phyloP scores from a whole-genome alignment of 2,888 invertebrate genomes.

The Pemphredon lugubris region DNA sequence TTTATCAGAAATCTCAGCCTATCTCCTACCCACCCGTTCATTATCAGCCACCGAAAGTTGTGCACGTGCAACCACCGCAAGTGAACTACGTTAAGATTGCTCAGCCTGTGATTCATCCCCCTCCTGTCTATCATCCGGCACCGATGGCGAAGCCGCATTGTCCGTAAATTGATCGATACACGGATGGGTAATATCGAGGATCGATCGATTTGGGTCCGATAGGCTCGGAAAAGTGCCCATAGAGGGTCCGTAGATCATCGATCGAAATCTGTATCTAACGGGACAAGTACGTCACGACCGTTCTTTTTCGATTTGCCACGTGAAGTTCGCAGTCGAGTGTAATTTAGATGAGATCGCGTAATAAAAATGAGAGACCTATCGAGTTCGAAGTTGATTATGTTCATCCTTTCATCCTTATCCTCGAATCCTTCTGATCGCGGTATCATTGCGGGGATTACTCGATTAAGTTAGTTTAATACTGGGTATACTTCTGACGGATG shows the following conservation, averaged over 20 bases:
- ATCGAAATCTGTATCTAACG: conserved; percentile 5
- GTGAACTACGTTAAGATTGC: conserved; percentile 59
- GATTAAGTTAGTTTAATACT: too few relatives aligned
- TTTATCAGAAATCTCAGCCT: conserved; percentile 61
- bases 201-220: too few relatives aligned
- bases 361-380: conserved; percentile 38
- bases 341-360: conserved; percentile 25
- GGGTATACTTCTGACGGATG: too few relatives aligned
- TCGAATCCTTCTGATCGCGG: too few relatives aligned
- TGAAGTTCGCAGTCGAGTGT: conserved; percentile 21
- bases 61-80: conserved; percentile 54
- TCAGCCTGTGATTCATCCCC: conserved; percentile 60
- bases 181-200: too few relatives aligned
- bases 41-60: conserved; percentile 53
- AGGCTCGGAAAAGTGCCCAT: too few relatives aligned
- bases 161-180: conserved; percentile 23
- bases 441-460: too few relatives aligned
- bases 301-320: conserved; percentile 2
- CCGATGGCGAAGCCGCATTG: conserved; percentile 50
- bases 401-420: neutral
- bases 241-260: too few relatives aligned
- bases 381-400: conserved; percentile 11
- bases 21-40: conserved; percentile 50
- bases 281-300: neutral
- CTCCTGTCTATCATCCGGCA: conserved; percentile 50